phyloP scores from a whole-genome alignment of 53 echinoderm and acorn worm species.

The Holothuria scabra region DNA sequence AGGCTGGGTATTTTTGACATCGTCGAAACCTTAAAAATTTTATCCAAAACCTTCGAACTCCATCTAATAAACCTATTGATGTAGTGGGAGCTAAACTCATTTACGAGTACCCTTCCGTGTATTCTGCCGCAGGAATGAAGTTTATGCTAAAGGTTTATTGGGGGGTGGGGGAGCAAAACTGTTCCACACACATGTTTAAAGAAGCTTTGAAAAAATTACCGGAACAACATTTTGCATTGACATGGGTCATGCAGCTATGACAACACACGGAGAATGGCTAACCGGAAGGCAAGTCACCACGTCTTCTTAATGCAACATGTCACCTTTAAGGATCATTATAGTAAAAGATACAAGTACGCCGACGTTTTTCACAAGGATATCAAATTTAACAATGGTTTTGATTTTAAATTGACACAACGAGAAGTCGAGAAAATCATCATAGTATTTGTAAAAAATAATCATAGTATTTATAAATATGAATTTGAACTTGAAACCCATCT shows the following conservation, averaged over 20 bases:
- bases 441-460: neutral
- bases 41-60: neutral
- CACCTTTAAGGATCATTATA: neutral
- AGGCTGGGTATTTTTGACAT: neutral
- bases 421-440: neutral
- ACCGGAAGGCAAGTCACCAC: neutral
- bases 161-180: neutral
- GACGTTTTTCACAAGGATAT: slow-evolving; percentile 9
- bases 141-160: neutral
- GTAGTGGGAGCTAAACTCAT: neutral
- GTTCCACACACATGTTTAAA: too few species aligned
- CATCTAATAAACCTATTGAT: neutral
- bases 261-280: neutral
- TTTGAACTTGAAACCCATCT: too few species aligned
- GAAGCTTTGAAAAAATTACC: too few species aligned
- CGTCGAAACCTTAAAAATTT: neutral
- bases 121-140: neutral
- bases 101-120: neutral
- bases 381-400: neutral
- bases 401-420: neutral
- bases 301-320: neutral
- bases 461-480: neutral
- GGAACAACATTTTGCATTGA: neutral
- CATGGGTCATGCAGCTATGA: neutral
- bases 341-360: neutral